Evolutionary conservation across 1,140 invertebrate genomes (phyloP).

Genomic region (Hetaerina americana): DNA sequence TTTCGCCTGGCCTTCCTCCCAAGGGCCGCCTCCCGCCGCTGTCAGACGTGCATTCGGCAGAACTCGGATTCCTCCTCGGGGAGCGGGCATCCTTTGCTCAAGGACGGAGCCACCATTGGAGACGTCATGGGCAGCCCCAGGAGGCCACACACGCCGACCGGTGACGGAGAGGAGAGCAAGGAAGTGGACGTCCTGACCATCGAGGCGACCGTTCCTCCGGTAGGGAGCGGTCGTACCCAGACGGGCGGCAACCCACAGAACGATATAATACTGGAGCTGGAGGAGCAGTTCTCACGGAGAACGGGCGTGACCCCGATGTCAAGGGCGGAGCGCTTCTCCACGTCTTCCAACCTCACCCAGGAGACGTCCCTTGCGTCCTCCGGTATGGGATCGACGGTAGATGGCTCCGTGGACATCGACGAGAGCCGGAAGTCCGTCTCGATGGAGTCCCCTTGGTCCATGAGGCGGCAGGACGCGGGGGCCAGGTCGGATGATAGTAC

Average conservation of each 20-base stretch:
- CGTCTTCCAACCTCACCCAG: conserved; percentile 14
- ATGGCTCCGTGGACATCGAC: conserved; percentile 10
- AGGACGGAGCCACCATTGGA: conserved; percentile 11
- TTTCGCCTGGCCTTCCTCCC: conserved; percentile 19
- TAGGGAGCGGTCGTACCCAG: not conserved
- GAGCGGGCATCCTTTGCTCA: conserved; percentile 20
- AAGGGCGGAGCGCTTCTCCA: conserved; percentile 5
- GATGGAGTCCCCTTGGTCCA: not conserved
- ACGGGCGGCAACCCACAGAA: too few relatives aligned
- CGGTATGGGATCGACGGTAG: conserved; percentile 15
- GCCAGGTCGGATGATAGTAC: not conserved
- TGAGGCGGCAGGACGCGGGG: not conserved
- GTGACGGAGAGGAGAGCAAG: not conserved
- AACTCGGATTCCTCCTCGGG: conserved; percentile 22
- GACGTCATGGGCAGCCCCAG: not conserved
- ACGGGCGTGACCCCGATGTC: not conserved
- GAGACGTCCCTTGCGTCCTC: conserved; percentile 16
- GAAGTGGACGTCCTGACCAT: not conserved
- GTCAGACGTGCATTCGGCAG: conserved; percentile 22
- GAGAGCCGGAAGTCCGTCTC: not conserved
- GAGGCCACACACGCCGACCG: not conserved
- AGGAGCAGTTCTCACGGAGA: not conserved
- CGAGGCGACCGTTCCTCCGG: not conserved
- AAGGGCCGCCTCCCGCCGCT: conserved; percentile 19
- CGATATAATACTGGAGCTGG: not conserved